Conservation (phyloP, 1,140 invertebrate genomes). For the Drosophila azteca region DNA sequence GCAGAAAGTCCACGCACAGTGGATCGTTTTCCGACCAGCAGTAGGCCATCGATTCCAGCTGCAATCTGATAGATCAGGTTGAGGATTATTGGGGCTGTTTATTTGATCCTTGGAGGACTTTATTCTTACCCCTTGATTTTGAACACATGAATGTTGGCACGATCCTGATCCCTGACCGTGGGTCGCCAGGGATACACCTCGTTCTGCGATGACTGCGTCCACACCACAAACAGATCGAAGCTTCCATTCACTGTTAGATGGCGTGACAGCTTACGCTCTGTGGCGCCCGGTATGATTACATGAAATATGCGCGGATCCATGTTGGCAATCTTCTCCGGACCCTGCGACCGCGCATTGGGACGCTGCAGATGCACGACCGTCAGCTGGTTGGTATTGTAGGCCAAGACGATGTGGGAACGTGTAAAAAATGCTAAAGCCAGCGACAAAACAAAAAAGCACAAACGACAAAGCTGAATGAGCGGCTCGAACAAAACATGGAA, state of each 20-base stretch:
- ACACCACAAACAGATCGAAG: constrained; percentile 87
- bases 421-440: constrained; percentile 86
- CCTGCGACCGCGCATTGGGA: constrained; percentile 84
- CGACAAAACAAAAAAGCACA: constrained; percentile 30
- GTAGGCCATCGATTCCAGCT: constrained; percentile 87
- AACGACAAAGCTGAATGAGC: constrained; percentile 73
- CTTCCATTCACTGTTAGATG: constrained; percentile 87
- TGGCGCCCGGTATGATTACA: constrained; percentile 86
- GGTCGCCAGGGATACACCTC: constrained; percentile 94
- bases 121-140: constrained; percentile 75
- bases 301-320: constrained; percentile 87
- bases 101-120: neutral
- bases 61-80: constrained; percentile 72
- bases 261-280: constrained; percentile 87
- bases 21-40: constrained; percentile 90
- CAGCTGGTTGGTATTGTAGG: constrained; percentile 88
- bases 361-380: constrained; percentile 88
- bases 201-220: constrained; percentile 91
- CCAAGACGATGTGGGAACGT: constrained; percentile 87
- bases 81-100: neutral
- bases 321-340: constrained; percentile 86
- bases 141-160: constrained; percentile 91
- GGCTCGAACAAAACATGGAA: constrained; percentile 75
- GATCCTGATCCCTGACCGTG: constrained; percentile 90
- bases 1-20: constrained; percentile 88